Base-by-base conservation (phyloP, 2,888 invertebrate species). In the Ophioninae sp. region DNA sequence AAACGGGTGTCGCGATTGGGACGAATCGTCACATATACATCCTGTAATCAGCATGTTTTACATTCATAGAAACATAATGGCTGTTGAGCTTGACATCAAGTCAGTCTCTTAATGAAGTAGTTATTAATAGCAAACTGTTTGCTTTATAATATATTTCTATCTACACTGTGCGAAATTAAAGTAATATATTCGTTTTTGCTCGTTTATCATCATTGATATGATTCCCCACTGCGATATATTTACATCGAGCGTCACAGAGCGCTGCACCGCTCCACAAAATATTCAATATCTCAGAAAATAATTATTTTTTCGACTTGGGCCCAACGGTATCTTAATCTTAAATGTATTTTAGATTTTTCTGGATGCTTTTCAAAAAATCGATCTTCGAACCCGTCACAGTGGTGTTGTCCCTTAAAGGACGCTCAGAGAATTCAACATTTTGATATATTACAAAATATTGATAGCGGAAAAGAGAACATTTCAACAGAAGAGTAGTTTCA, bases 111-210 rank as follows among this genome's bases (percentile, higher is more conserved):
- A 87, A 87, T 85, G 82, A 88, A 83, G 87, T 87, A 88, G 85
- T 87, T 89, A 85, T 87, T 87, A 85, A 82, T 88, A 87, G 86
- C 85, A 87, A 76, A 89, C 88, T 88, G 86, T 90, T 91, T 89
- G 86, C 86, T 87, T 88, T 88, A 90, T 87, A 84, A 90, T 88
- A 87, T 86, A 88, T 91, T 91, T 91, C 87, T 89, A 88, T 90
- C 88, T 90, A 89, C 89, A 89, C 90, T 90, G 89, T 89, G 88
- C 85, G 87, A 86, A 86, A 90, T 80, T 77, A 91, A 87, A 89
- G 88, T 88, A 90, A 89, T 90, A 91, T 89, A 90, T 91, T 91
- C 88, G 88, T 90, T 90, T 86, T 77, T 76, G 17, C 17, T 64
- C 41, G 76, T 72, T 39, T 67, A 61, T 74, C 75, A 68, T 69